Base-by-base conservation (phyloP, 2,888 invertebrate genomes). In the Habrosyne pyritoides region DNA sequence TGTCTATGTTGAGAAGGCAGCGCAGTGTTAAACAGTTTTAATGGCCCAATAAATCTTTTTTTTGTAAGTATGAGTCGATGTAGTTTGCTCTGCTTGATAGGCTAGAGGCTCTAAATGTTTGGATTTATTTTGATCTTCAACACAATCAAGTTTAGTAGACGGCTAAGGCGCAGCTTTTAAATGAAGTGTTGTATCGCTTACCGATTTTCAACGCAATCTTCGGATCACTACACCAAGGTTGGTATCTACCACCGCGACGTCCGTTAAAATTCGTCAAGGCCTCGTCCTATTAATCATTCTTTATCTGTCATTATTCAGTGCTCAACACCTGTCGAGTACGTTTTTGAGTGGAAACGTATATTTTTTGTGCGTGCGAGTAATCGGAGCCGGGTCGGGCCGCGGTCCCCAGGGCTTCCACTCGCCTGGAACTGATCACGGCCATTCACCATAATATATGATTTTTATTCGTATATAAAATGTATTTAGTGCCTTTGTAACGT, bases 281-380 rank as follows among this genome's bases (percentile, higher is more conserved):
- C 2, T 8, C 18, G n/a, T n/a, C 4, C 18, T 8, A 18, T 42
- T 42, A 42, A 42, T 42, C 18, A 42, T 18, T 42, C 2, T 42
- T 18, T 18, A 18, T 47, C 22, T 14, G 21, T 47, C 47, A 47
- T 47, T 50, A 49, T 36, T 48, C 48, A 18, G 33, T 22, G 22
- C 36, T 52, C 18, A 22, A 42, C 52, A 52, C 52, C 36, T 52
- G 52, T 22, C 36, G 53, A 53, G 47, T 42, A 42, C 42, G 42
- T 42, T 42, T 42, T 42, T 42, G 42, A 42, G 42, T 42, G 18
- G 42, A 42, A 42, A 42, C 42, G 42, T 18, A 42, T 18, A 42
- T 24, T n/a, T 36, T 26, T 42, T 18, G 48, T 26, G 48, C 49
- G 36, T 48, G 48, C 52, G 36, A 14, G 52, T 52, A 47, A 30